A percentile compares a stretch with the other conserved stretches of the same genome.
Evolutionary conservation across 1,140 invertebrate genomes (phyloP).

Genomic region (Zelostemma sp.): DNA sequence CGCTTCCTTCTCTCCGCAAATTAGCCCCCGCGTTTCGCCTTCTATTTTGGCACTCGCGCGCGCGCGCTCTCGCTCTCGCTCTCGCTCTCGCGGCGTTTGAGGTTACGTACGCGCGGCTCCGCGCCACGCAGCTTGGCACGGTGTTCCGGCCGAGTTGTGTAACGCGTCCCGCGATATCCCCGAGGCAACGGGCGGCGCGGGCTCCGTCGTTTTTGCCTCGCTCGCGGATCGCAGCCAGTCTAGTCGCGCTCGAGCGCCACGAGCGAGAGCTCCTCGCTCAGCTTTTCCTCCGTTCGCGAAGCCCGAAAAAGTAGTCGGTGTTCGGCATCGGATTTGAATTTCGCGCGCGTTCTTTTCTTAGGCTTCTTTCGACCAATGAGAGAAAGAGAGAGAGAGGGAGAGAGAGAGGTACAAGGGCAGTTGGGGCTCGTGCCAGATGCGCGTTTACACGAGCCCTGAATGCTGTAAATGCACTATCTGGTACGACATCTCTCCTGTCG

Average conservation of each 20-base stretch:
- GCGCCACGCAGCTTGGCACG: conserved; percentile 61
- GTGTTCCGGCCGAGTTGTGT: conserved; percentile 60
- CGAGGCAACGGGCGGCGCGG: conserved; percentile 27
- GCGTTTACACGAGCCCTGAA: conserved; percentile 91
- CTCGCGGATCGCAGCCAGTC: conserved; percentile 25
- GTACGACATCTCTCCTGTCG: conserved; percentile 88
- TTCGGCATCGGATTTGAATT: no score
- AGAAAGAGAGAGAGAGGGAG: conserved; percentile 21
- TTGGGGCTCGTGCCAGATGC: conserved; percentile 94
- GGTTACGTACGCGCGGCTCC: conserved; percentile 48
- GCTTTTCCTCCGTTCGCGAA: not conserved
- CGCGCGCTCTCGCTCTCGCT: no score
- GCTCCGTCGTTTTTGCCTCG: conserved; percentile 32
- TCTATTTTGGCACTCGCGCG: no score
- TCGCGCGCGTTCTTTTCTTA: not conserved
- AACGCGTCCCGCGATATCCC: conserved; percentile 45
- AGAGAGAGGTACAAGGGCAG: conserved; percentile 57
- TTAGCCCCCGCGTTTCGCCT: no score
- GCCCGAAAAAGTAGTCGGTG: no score
- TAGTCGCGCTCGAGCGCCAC: conserved; percentile 22
- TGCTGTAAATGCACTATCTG: conserved; percentile 99
- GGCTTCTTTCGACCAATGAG: not conserved
- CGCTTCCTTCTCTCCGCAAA: no score
- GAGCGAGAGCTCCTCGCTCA: conserved; percentile 16
- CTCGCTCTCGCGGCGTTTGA: no score